Percentiles rank a stretch among this genome's conserved stretches.
Conservation (phyloP, 2,888 invertebrate species). For the Gandaritis pyraliata region DNA sequence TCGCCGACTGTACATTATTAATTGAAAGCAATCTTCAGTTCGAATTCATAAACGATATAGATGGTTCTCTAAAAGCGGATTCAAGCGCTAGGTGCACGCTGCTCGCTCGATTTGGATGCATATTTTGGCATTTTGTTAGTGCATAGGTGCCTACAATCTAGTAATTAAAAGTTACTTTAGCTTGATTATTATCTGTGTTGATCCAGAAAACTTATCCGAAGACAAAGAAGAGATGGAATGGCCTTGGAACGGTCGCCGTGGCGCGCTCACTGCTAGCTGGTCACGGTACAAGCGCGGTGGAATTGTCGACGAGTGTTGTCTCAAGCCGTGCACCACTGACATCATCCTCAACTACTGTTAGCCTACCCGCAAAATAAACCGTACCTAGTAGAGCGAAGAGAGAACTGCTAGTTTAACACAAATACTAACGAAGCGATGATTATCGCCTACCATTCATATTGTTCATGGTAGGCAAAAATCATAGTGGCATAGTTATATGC, state of each 20-base stretch:
- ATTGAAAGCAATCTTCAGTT: too few species aligned
- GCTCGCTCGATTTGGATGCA: too few species aligned
- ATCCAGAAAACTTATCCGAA: conserved; percentile 37
- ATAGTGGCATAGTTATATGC: too few species aligned
- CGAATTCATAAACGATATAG: too few species aligned
- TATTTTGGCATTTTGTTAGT: too few species aligned
- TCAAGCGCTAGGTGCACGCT: too few species aligned
- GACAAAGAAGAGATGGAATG: conserved; percentile 47
- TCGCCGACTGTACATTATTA: too few species aligned
- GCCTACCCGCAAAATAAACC: conserved; percentile 25
- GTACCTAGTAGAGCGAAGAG: background rate
- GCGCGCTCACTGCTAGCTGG: conserved; percentile 51
- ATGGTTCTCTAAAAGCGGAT: too few species aligned
- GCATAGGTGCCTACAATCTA: too few species aligned
- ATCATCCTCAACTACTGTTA: conserved; percentile 58
- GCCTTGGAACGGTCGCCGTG: conserved; percentile 54
- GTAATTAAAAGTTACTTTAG: too few species aligned
- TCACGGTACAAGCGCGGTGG: conserved; percentile 54
- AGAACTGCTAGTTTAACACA: background rate
- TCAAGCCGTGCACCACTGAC: conserved; percentile 54
- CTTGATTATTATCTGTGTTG: background rate
- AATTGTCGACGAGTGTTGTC: conserved; percentile 60
- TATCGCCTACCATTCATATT: background rate
- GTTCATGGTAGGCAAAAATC: background rate
- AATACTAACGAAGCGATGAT: background rate